Percentiles rank a stretch among this genome's conserved stretches.
phyloP scores from a whole-genome alignment of 1,140 invertebrate genomes.

The Danaus plexippus region DNA sequence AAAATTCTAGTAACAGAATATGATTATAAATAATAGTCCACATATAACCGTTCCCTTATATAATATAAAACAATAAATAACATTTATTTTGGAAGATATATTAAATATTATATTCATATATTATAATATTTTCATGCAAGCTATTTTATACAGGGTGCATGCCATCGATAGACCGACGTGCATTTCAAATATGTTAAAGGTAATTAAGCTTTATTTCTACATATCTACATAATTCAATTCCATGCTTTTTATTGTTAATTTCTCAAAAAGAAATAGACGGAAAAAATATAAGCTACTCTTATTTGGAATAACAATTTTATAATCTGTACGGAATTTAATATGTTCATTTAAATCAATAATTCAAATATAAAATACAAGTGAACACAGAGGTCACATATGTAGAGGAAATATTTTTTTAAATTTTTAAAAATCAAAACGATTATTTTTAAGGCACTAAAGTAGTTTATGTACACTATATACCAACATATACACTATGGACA shows the following conservation, averaged over 20 bases:
- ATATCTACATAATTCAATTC: slow-evolving; percentile 19
- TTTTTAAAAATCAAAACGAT: too few relatives aligned
- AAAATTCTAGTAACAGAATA: slow-evolving; percentile 16
- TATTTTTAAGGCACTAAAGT: too few relatives aligned
- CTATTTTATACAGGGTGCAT: slow-evolving; percentile 62
- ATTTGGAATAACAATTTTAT: too few relatives aligned
- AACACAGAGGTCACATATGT: too few relatives aligned
- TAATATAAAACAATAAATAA: slow-evolving; percentile 45
- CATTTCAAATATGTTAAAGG: slow-evolving; percentile 7
- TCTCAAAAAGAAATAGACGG: slow-evolving; percentile 3
- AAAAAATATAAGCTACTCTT: too few relatives aligned
- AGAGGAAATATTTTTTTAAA: too few relatives aligned
- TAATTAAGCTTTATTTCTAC: slow-evolving; percentile 11
- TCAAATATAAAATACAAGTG: too few relatives aligned
- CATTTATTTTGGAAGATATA: slow-evolving; percentile 71
- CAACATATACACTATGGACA: too few relatives aligned
- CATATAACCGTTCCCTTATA: slow-evolving; percentile 34
- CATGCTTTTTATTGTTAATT: slow-evolving; percentile 4
- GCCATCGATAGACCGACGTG: slow-evolving; percentile 33
- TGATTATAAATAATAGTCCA: slow-evolving; percentile 14
- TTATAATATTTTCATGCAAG: slow-evolving; percentile 65
- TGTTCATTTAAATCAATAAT: too few relatives aligned
- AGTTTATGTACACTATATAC: too few relatives aligned
- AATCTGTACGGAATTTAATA: too few relatives aligned
- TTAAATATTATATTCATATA: slow-evolving; percentile 38